Conservation (phyloP, 1,140 invertebrate genomes). For the Formica exsecta region DNA sequence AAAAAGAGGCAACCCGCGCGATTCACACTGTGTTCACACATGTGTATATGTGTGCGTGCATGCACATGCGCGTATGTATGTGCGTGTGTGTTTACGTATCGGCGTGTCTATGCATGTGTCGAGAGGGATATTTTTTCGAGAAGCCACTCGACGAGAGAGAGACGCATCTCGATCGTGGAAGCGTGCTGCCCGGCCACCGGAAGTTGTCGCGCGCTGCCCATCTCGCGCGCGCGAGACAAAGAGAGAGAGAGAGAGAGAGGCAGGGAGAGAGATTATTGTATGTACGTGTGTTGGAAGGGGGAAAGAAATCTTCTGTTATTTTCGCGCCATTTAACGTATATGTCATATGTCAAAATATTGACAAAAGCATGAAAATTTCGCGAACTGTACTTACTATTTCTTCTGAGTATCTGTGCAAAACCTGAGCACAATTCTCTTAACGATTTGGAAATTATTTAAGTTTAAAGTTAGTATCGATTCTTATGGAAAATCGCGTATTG, state of each 20-base stretch:
- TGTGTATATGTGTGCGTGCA: background rate
- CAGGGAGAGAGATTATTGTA: constrained; percentile 10
- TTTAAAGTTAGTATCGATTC: too few relatives aligned
- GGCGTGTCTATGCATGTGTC: constrained; percentile 63
- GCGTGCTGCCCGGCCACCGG: constrained; percentile 70
- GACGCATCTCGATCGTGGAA: constrained; percentile 72
- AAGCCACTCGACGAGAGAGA: constrained; percentile 63
- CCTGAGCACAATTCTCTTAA: too few relatives aligned
- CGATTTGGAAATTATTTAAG: too few relatives aligned
- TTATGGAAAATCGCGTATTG: too few relatives aligned
- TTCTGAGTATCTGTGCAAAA: too few relatives aligned
- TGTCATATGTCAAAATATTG: too few relatives aligned
- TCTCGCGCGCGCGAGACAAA: constrained; percentile 10
- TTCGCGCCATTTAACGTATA: too few relatives aligned
- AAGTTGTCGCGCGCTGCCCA: constrained; percentile 72
- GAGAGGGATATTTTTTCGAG: constrained; percentile 74
- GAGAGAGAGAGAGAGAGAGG: constrained; percentile 21
- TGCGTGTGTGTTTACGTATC: constrained; percentile 60
- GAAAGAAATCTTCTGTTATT: background rate
- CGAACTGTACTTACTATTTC: too few relatives aligned
- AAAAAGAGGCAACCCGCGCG: constrained; percentile 54
- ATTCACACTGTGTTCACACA: constrained; percentile 53
- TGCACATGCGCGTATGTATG: background rate
- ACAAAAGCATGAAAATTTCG: too few relatives aligned
- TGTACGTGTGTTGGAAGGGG: constrained; percentile 29